Conservation (phyloP, 1,140 invertebrate genomes). For the Trypoxylus dichotomus region DNA sequence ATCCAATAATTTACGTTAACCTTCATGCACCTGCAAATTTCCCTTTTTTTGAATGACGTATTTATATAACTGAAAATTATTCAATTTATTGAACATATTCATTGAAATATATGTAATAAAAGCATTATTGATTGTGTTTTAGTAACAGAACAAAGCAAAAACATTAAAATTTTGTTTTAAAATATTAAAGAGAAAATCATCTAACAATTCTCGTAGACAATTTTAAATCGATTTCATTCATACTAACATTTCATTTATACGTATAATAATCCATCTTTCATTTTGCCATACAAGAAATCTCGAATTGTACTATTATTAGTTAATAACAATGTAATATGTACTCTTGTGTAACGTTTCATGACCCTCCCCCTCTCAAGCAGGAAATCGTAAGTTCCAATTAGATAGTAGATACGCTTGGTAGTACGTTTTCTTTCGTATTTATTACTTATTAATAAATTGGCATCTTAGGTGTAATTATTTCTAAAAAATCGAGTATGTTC, state of each 20-base stretch:
- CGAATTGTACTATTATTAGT: no score
- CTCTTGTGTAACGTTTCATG: constrained; percentile 31
- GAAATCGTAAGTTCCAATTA: constrained; percentile 66
- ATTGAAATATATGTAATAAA: no score
- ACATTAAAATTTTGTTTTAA: no score
- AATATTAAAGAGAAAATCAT: no score
- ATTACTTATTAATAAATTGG: constrained; percentile 24
- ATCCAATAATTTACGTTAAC: no score
- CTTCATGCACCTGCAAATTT: no score
- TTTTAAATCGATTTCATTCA: background rate
- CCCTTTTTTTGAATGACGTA: no score
- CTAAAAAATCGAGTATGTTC: background rate
- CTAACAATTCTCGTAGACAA: background rate
- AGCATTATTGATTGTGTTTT: no score
- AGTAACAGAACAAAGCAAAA: no score
- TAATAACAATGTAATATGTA: background rate
- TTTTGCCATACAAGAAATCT: background rate
- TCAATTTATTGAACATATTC: no score
- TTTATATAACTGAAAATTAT: no score
- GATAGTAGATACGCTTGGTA: background rate
- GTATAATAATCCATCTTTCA: background rate
- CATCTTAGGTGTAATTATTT: background rate
- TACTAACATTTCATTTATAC: no score
- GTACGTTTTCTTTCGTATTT: constrained; percentile 16
- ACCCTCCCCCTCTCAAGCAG: constrained; percentile 56